phyloP scores from a whole-genome alignment of 2,888 invertebrate species.

The Chrysodeixis includens region DNA sequence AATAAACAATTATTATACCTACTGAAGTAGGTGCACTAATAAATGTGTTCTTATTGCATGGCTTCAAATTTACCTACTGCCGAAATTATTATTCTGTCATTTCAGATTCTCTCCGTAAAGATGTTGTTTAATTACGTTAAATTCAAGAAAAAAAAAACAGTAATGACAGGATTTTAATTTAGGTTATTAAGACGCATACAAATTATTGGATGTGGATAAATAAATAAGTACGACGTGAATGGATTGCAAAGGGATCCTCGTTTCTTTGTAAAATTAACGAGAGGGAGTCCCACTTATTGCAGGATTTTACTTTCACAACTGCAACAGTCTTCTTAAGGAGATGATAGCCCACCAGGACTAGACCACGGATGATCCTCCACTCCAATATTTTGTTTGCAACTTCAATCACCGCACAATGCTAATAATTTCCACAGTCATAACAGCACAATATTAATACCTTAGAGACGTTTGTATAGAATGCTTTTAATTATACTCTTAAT shows the following conservation, averaged over 20 bases:
- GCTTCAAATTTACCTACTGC: background rate
- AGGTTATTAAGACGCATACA: background rate
- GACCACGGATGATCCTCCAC: no score
- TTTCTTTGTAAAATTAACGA: no score
- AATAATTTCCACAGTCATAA: background rate
- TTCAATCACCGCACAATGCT: background rate
- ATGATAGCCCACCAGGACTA: no score
- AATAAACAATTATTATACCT: background rate
- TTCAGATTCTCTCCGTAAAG: no score
- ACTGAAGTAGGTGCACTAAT: background rate
- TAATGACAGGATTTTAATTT: background rate
- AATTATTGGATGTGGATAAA: no score
- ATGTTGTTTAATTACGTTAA: background rate
- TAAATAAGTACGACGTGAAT: no score
- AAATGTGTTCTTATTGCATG: constrained; percentile 1
- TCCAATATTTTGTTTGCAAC: no score
- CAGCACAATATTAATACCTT: background rate
- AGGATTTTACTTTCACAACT: no score
- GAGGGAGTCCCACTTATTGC: no score
- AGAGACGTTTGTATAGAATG: background rate
- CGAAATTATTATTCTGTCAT: background rate
- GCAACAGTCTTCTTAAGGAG: no score
- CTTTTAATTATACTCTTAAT: background rate
- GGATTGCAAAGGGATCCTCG: no score
- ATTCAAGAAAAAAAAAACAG: background rate